Base-by-base conservation (phyloP, 2,113 vertebrate genomes). In the Natator depressus region DNA sequence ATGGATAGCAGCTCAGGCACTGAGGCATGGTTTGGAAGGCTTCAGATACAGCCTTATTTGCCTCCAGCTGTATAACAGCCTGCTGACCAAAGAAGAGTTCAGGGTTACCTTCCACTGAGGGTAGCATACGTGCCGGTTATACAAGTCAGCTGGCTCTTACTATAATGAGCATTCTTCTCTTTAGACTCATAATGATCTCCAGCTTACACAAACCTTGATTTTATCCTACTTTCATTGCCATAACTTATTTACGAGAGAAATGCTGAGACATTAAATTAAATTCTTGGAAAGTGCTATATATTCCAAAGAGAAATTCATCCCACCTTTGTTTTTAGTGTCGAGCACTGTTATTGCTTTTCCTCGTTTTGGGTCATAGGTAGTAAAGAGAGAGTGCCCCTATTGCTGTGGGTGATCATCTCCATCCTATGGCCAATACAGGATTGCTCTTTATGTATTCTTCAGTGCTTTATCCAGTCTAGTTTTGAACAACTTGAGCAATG, bases 331-430 rank as follows among this genome's bases (percentile, higher is more conserved):
- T 69, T 27, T 1, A 82, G 47, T 47, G 31, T 31, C 4, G 9
- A 1, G 42, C 19, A 2, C 53, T 80, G 9, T 57, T 29, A 2
- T 0, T 83, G 25, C n/a, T 27, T 51, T 17, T 24, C 4, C 1
- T 50, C 46, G 13, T 1, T 75, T 38, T 50, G 11, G 35, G 25
- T 54, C 42, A 55, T 38, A 53, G 54, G 7, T 4, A 7, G 13
- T n/a, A 65, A 8, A 22, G 84, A 38, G 49, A 62, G 59, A 4
- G 81, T 16, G 0, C 1, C 65, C 47, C 27, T 10, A 9, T 42
- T 83, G 13, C 65, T 62, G 1, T 0, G 38, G 35, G 42, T 2
- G 51, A 4, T 80, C 2, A 55, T 12, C 38, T 31, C 76, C 27
- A 8, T 31, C 31, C 72, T 8, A 1, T 42, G 27, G 46, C n/a